phyloP scores from a whole-genome alignment of 2,113 vertebrate genomes.

The Hippocampus barbouri region DNA sequence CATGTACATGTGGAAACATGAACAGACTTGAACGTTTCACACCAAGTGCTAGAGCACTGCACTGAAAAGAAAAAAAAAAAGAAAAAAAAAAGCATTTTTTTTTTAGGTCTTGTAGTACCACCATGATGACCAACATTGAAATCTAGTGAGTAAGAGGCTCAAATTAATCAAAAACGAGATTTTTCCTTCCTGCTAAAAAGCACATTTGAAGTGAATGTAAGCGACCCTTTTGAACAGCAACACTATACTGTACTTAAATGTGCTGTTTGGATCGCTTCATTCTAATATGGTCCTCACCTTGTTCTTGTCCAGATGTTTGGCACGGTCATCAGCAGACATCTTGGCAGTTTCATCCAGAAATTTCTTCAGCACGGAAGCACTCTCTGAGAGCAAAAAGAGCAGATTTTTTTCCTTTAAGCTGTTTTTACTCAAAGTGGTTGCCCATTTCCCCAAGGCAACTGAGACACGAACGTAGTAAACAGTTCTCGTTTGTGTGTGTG shows the following conservation, averaged over 20 bases:
- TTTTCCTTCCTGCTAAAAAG: neutral
- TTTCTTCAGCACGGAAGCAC: conserved; percentile 83
- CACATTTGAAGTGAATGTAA: neutral
- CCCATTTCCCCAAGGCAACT: neutral
- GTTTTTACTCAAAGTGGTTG: neutral
- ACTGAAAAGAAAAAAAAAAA: no score
- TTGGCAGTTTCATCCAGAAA: conserved; percentile 86
- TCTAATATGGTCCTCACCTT: conserved; percentile 69
- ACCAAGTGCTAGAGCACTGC: neutral
- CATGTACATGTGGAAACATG: neutral
- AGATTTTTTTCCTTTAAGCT: neutral
- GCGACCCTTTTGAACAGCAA: neutral
- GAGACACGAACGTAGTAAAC: no score
- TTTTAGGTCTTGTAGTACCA: neutral
- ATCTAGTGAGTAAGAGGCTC: neutral
- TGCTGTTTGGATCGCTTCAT: neutral
- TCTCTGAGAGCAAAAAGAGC: conserved; percentile 61
- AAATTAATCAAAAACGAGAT: neutral
- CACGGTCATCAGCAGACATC: conserved; percentile 85
- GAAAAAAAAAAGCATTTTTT: no score
- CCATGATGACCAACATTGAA: neutral
- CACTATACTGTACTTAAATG: neutral
- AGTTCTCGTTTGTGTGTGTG: no score
- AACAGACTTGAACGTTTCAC: neutral
- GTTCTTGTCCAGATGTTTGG: conserved; percentile 86